Conservation (phyloP, 2,888 invertebrate genomes). For the Tachystola acroxantha region DNA sequence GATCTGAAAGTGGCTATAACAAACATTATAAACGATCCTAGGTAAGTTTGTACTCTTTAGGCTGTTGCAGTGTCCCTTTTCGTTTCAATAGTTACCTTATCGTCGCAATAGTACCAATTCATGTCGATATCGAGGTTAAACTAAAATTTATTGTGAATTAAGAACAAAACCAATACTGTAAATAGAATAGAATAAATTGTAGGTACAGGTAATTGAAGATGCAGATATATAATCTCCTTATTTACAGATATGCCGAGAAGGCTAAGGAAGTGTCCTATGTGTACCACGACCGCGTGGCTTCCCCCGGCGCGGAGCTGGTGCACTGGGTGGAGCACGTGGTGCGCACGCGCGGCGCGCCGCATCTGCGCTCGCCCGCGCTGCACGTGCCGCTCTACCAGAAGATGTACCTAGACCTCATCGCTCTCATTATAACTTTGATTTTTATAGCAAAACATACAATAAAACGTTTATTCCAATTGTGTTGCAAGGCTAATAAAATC, state of each 20-base stretch:
- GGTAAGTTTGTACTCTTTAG: background rate
- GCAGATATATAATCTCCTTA: no score
- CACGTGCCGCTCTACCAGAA: constrained; percentile 40
- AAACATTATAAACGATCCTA: constrained; percentile 24
- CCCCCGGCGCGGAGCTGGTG: constrained; percentile 78
- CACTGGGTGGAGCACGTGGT: constrained; percentile 84
- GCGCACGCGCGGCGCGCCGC: constrained; percentile 73
- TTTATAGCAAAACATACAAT: background rate
- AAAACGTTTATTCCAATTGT: background rate
- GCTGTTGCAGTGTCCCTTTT: no score
- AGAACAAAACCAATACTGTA: no score
- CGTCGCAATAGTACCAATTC: no score
- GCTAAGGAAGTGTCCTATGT: constrained; percentile 33
- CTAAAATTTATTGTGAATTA: no score
- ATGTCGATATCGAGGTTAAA: no score
- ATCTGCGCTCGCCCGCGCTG: constrained; percentile 51
- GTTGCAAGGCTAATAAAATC: no score
- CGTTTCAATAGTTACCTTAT: no score
- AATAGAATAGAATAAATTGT: no score
- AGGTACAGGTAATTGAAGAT: no score
- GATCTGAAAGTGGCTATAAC: constrained; percentile 31
- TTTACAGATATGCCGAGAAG: constrained; percentile 31
- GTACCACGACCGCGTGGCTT: constrained; percentile 64
- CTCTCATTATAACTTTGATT: constrained; percentile 12
- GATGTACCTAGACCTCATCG: constrained; percentile 43